Base-by-base conservation (phyloP, 2,113 vertebrate species). In the Salvelinus namaycush region DNA sequence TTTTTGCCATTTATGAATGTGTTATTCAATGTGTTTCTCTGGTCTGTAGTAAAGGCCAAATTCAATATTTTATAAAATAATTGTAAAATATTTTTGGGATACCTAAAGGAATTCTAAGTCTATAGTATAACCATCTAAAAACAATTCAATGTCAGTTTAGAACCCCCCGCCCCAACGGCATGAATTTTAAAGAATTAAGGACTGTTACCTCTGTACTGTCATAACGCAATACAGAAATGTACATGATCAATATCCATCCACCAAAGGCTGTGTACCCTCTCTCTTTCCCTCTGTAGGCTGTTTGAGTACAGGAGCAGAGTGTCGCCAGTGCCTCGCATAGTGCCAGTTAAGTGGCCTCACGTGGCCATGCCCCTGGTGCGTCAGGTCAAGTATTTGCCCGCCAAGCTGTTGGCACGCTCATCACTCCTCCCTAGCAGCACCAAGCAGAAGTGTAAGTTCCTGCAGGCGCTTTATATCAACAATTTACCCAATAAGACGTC, bases 301-400 rank as follows among this genome's bases (percentile, higher is more conserved):
- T 97, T 97, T 1, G 96, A 97, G 82, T 97, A 94, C 79, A 91
- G 94, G 44, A 94, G 96, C 73, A 88, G 95, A 48, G 94, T 96
- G 39, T 97, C 96, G 0, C 94, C 95, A 0, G 92, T 92, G 66
- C 96, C 96, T 51, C 92, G 95, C 44, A 94, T 93, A 60, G 94
- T 96, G 31, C 96, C 97, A 0, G 93, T 96, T 82, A 97, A 97
- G 87, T 93, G 96, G 67, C 95, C 95, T 0, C 92, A 96, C 24
- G 93, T 95, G 85, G 92, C 95, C 2, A 89, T 97, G n/a, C 96
- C 97, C 0, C 90, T 97, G 4, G 95, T 97, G 11, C 93, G 95
- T n/a, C 93, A 96, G 2, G 95, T 96, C 83, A 97, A 96, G 90
- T 82, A 95, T 0, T 89, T 97, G 66, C 97, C 97, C 0, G 95